Evolutionary conservation across 37 sponge, comb jelly and placozoan genomes (phyloP), one percentile per base, ranked within the genome.

Genomic region (Spongia lamella): DNA sequence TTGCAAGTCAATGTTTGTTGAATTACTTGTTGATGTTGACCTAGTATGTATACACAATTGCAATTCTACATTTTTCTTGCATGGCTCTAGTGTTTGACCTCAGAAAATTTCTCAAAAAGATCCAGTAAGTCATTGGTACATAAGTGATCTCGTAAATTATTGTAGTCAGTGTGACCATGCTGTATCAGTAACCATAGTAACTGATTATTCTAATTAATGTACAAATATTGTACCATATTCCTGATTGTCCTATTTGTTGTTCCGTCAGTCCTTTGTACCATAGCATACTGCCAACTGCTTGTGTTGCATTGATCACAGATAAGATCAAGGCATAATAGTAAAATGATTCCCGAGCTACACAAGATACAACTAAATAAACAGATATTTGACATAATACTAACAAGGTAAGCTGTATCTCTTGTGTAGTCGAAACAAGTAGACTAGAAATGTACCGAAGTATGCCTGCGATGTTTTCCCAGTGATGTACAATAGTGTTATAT

Each of bases 91-190:
- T n/a, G 62, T 20, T 32, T 25, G 35, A 86, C 86, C 86, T 79
- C 72, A 89, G 84, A 64, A 81, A 89, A 49, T 83, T 83, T 38
- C 77, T 80, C 16, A 89, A 65, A 60, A 89, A 89, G 40, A 89
- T 89, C 90, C 90, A 89, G 66, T 84, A 89, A 11, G 84, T 82
- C 56, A 89, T 76, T 2, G 90, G 90, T 21, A 85, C 85, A 84
- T 84, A 84, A 0, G 85, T 79, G 13, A 56, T 75, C 53, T 72
- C 39, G 61, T 89, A 89, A 31, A 79, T 68, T 19, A 80, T n/a
- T 40, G 75, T 79, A 4, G 85, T 75, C 21, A 77, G 63, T 1
- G 62, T 36, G 40, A 63, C 79, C 2, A 86, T 24, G 64, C 86
- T 86, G 40, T 61, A 33, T 88, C 82, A 2, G 66, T 68, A 83